Evolutionary conservation across 2,113 vertebrate genomes (phyloP), one percentile per base, ranked within the genome.

Genomic region (Poeciliopsis turrubarensis): DNA sequence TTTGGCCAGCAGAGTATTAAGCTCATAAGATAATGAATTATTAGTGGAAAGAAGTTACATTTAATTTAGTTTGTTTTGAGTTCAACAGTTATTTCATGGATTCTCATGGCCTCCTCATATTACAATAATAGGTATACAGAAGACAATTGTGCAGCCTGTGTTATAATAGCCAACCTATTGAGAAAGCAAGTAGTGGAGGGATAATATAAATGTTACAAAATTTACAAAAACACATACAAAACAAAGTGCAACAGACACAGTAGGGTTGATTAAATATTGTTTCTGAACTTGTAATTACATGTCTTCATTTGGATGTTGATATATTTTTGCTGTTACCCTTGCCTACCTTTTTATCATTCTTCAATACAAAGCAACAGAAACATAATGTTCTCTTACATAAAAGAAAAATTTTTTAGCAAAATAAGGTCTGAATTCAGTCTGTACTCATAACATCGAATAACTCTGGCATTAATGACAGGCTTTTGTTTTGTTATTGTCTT

Each of bases 201-300:
- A 76, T 79, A 34, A 37, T 81, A 73, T 65, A 37, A 12, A 44
- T 80, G 29, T 68, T 57, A 79, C 60, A 63, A 12, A 22, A 63
- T 68, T 26, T 68, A 47, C 29, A 47, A 63, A 47, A 69, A 60
- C 29, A 60, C 29, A 65, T 47, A 73, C 62, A 78, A 71, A 37
- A 84, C 74, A 77, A 72, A 89, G 2, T 63, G 73, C 86, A 86
- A 89, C 83, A 82, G 75, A 84, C 70, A 73, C 77, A 84, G 72
- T 78, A 60, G 80, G 81, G 83, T 68, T 75, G 79, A 87, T 85
- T 82, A 78, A 82, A 84, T 86, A 84, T 70, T 79, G 76, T 89
- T 83, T 83, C 75, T 77, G 79, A 85, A 77, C 69, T 86, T 81
- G 78, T 92, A 91, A 92, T 92, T 87, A 91, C 86, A 89, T 81